Percentiles rank a stretch among this genome's conserved stretches.
phyloP scores from a whole-genome alignment of 2,113 vertebrate genomes.

The Narcine bancroftii region DNA sequence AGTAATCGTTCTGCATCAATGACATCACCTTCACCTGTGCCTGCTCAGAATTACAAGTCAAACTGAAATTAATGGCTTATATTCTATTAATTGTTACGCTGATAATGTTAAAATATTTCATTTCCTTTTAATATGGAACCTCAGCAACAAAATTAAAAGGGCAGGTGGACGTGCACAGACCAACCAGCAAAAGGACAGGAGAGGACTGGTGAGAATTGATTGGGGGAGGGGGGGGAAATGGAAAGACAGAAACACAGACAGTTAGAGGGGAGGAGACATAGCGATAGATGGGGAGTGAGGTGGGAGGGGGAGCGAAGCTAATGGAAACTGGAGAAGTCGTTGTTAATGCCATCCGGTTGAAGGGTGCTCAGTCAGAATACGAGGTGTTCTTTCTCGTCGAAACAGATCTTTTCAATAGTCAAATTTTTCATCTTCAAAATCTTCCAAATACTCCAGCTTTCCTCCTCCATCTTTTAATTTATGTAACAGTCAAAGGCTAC shows the following conservation, averaged over 20 bases:
- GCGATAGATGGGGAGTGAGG: no score
- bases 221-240: no score
- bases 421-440: neutral
- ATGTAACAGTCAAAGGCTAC: neutral
- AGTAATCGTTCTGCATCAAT: conserved; percentile 84
- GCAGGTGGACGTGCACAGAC: no score
- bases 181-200: no score
- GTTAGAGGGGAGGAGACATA: no score
- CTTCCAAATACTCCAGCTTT: neutral
- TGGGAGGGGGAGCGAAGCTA: no score
- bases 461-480: neutral
- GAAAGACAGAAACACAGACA: no score
- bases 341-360: no score
- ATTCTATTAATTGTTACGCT: neutral
- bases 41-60: conserved; percentile 53
- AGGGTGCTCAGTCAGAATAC: no score
- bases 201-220: no score
- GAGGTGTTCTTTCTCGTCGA: no score
- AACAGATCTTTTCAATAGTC: neutral
- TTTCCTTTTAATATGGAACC: neutral
- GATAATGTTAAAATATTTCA: neutral
- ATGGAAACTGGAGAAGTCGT: no score
- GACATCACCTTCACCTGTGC: conserved; percentile 88
- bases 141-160: neutral
- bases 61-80: conserved; percentile 16